Percentiles rank a stretch among this genome's conserved stretches.
Evolutionary conservation across 2,888 invertebrate genomes (phyloP).

Genomic region (Andrena trimmerana): DNA sequence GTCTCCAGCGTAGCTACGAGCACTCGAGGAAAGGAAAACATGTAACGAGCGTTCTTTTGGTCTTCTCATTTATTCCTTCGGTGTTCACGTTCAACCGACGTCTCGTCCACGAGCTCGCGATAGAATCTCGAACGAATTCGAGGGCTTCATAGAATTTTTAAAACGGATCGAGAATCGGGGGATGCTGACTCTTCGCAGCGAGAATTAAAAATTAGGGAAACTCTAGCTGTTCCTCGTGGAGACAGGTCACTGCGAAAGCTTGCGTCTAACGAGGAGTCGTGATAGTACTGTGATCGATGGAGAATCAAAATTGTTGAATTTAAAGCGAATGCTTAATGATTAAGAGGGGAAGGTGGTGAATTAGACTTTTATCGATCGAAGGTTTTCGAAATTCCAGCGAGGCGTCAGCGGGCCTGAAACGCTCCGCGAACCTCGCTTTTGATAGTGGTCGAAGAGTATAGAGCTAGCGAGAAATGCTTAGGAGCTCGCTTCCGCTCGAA

Average conservation of each 20-base stretch:
- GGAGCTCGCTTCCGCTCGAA: slow-evolving; percentile 10
- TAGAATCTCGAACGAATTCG: background rate
- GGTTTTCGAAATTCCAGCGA: slow-evolving; percentile 1
- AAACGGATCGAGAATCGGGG: background rate
- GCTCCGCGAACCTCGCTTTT: slow-evolving; percentile 2
- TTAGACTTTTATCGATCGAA: background rate
- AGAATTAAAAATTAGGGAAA: slow-evolving; percentile 1
- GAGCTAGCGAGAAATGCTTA: slow-evolving; percentile 12
- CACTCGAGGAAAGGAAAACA: slow-evolving; percentile 6
- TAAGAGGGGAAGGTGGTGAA: background rate
- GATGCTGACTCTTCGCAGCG: background rate
- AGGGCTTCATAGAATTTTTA: background rate
- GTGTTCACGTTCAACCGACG: background rate
- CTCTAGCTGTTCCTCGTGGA: slow-evolving; percentile 2
- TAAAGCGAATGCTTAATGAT: background rate
- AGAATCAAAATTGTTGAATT: slow-evolving; percentile 45
- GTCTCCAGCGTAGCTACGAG: slow-evolving; percentile 64
- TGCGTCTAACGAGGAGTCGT: slow-evolving; percentile 18
- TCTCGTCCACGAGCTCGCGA: background rate
- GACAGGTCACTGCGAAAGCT: background rate
- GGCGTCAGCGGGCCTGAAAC: too few relatives aligned
- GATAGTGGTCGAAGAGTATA: background rate
- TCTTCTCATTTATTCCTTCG: background rate
- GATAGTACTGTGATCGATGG: slow-evolving; percentile 46
- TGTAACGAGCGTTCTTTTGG: background rate